A percentile compares a stretch with the other conserved stretches of the same genome.
Conservation (phyloP, 1,140 invertebrate genomes). For the Ruditapes philippinarum region DNA sequence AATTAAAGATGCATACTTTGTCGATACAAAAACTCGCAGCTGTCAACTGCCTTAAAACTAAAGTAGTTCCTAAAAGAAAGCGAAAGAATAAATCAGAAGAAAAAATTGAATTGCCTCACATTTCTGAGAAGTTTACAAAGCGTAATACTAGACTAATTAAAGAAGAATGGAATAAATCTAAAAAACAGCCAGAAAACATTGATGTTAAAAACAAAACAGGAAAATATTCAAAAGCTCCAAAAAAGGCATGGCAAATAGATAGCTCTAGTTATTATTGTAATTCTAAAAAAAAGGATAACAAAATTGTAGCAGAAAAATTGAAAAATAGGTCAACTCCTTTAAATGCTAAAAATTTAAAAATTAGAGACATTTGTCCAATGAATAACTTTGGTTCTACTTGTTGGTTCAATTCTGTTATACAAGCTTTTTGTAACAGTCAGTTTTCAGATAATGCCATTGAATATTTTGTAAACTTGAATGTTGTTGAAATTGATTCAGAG, state of each 20-base stretch:
- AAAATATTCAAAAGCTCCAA: conserved; percentile 5
- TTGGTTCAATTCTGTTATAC: conserved; percentile 31
- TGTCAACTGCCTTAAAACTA: conserved; percentile 16
- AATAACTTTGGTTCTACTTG: conserved; percentile 22
- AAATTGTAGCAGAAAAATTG: too few relatives aligned
- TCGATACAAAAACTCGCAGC: not conserved
- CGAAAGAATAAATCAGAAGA: too few relatives aligned
- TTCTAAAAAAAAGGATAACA: too few relatives aligned
- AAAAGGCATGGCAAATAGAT: not conserved
- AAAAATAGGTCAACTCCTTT: too few relatives aligned
- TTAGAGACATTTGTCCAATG: too few relatives aligned
- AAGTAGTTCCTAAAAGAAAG: not conserved
- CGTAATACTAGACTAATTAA: not conserved
- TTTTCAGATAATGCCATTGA: too few relatives aligned
- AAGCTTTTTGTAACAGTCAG: too few relatives aligned
- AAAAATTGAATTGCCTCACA: not conserved
- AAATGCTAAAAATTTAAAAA: too few relatives aligned
- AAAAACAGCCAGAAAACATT: not conserved
- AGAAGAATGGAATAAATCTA: not conserved
- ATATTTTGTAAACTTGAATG: not conserved
- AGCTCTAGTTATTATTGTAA: too few relatives aligned
- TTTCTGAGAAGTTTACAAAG: not conserved
- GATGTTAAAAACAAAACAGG: not conserved
- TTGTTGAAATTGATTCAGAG: not conserved
- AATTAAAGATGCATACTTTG: not conserved